These are phyloP conservation scores for Salvelinus alpinus DNA, from an alignment of 2,113 vertebrate genomes.

Conservation along the genomic window DNA sequence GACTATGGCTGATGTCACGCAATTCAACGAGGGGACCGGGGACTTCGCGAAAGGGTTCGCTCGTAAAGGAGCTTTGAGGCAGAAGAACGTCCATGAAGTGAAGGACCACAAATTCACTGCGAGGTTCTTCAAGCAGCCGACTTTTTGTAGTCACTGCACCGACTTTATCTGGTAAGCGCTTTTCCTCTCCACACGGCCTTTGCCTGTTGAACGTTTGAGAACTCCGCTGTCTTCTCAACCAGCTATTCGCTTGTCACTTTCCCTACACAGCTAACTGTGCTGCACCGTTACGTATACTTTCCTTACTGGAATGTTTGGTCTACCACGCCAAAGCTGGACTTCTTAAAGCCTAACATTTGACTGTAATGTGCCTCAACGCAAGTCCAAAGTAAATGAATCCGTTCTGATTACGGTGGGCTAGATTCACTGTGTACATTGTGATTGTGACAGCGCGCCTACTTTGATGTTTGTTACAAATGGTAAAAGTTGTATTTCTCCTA, in stretches of 20 bases:
- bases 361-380: background rate
- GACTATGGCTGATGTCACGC: conserved; percentile 86
- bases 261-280: background rate
- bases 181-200: background rate
- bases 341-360: background rate
- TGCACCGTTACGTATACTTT: too few relatives aligned
- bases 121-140: conserved; percentile 87
- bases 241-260: background rate
- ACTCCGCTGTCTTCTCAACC: background rate
- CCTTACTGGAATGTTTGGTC: too few relatives aligned
- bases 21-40: conserved; percentile 77
- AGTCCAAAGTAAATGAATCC: too few relatives aligned
- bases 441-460: background rate
- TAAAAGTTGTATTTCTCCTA: too few relatives aligned
- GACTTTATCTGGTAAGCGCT: conserved; percentile 84
- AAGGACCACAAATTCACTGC: conserved; percentile 87
- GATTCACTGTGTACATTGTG: too few relatives aligned
- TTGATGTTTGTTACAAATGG: background rate
- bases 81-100: conserved; percentile 87
- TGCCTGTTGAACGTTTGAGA: conserved; percentile 17
- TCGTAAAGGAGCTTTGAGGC: conserved; percentile 84
- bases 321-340: too few relatives aligned
- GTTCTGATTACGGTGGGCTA: too few relatives aligned
- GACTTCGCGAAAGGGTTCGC: conserved; percentile 87
- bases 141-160: conserved; percentile 87